Conservation (phyloP, 2,797 vertebrate genomes). For the Agapornis canus region DNA sequence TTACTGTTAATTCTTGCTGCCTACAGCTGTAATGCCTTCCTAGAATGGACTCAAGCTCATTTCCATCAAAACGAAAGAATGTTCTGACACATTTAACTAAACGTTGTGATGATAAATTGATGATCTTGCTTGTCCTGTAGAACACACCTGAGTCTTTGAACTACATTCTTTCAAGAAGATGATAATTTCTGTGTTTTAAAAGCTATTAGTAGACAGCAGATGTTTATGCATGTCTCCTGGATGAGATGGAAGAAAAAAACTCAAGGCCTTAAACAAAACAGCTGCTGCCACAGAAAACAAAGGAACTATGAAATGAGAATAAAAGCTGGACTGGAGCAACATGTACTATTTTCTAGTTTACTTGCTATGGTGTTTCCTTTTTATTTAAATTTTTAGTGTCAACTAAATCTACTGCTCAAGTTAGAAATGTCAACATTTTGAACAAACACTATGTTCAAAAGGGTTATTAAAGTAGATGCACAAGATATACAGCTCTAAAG, state of each 20-base stretch:
- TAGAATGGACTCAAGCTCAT: rapidly evolving
- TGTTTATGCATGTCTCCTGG: background rate
- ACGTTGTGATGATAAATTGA: background rate
- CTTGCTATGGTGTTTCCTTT: background rate
- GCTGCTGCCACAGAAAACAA: background rate
- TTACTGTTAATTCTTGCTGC: background rate
- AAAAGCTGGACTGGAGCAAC: background rate
- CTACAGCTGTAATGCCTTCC: background rate
- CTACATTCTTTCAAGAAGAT: background rate
- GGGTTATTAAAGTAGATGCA: background rate
- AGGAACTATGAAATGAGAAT: background rate
- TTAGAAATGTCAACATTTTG: background rate
- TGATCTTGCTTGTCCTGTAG: background rate
- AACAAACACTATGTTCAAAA: background rate
- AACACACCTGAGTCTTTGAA: background rate
- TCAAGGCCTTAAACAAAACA: background rate
- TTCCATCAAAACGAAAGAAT: background rate
- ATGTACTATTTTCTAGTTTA: background rate
- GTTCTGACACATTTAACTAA: background rate
- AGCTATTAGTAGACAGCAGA: background rate
- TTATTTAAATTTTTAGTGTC: background rate
- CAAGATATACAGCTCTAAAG: background rate
- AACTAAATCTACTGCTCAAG: background rate
- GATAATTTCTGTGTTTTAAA: background rate
- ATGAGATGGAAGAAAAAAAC: background rate